Evolutionary conservation across 2,113 vertebrate genomes (phyloP).

Genomic region (Atrichornis clamosus): DNA sequence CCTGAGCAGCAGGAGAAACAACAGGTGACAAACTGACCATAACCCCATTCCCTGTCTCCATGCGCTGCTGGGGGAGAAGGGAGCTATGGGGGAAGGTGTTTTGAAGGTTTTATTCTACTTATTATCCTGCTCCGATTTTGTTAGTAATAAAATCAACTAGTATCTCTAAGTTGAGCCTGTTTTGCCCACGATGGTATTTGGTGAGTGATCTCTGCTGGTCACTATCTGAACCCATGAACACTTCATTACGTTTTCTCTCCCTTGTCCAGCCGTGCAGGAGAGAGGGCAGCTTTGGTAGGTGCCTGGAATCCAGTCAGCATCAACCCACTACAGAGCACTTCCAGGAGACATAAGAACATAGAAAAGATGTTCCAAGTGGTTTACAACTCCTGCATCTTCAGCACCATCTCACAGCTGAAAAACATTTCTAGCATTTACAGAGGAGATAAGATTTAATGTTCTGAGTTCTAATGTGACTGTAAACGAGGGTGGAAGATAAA

Average conservation of each 20-base stretch:
- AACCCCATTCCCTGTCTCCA: background rate
- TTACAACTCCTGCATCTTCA: background rate
- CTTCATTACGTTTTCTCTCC: background rate
- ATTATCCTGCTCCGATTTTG: background rate
- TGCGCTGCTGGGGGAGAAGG: accelerated
- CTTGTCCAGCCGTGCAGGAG: background rate
- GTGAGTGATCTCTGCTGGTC: background rate
- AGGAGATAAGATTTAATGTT: background rate
- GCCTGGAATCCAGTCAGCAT: background rate
- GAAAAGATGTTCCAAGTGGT: background rate
- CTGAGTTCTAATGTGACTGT: background rate
- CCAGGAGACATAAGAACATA: background rate
- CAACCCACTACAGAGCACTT: background rate
- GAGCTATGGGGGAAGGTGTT: background rate
- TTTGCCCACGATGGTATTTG: background rate
- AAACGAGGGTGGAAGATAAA: background rate
- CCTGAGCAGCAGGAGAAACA: background rate
- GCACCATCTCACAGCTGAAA: background rate
- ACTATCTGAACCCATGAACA: background rate
- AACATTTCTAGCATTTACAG: background rate
- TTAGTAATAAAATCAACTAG: background rate
- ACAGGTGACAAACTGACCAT: background rate
- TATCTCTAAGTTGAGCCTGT: background rate
- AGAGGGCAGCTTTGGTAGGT: background rate
- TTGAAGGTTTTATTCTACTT: background rate